Evolutionary conservation across 2,113 vertebrate species (phyloP).

Genomic region (Corapipo altera): DNA sequence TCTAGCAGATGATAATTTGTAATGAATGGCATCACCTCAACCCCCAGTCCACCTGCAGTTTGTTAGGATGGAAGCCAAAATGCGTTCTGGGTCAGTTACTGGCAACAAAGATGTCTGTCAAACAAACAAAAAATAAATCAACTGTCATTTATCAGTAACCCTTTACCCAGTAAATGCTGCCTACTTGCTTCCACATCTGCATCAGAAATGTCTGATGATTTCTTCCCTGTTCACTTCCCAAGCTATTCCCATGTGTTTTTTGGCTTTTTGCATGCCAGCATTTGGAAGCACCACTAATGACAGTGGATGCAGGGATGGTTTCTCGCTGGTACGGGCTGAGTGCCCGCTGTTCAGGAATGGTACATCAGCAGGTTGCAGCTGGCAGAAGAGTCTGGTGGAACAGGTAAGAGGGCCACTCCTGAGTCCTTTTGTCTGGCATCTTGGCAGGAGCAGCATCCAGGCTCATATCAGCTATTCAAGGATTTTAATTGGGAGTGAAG

Average conservation of each 20-base stretch:
- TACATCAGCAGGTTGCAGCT: not conserved
- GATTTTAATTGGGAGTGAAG: slow-evolving; percentile 2
- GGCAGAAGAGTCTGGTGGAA: not conserved
- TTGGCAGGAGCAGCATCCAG: not conserved
- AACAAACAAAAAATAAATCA: not conserved
- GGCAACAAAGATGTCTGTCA: not conserved
- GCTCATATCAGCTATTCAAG: not conserved
- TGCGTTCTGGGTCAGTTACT: not conserved
- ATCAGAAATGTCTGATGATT: not conserved
- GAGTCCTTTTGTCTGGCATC: not conserved
- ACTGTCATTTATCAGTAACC: slow-evolving; percentile 10
- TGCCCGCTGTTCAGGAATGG: not conserved
- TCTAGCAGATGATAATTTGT: slow-evolving; percentile 66
- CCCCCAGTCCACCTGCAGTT: slow-evolving; percentile 59
- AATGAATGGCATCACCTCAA: slow-evolving; percentile 54
- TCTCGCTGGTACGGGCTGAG: not conserved
- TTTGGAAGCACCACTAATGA: not conserved
- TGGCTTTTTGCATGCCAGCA: not conserved
- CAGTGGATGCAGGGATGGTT: not conserved
- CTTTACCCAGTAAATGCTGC: slow-evolving; percentile 12
- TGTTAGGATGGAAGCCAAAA: slow-evolving; percentile 56
- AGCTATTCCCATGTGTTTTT: not conserved
- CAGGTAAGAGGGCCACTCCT: not conserved
- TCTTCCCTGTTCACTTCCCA: not conserved
- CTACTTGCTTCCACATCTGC: not conserved